These are phyloP conservation scores for Embidobia sp. DNA, from an alignment of 2,888 invertebrate genomes.

Conservation along the genomic window DNA sequence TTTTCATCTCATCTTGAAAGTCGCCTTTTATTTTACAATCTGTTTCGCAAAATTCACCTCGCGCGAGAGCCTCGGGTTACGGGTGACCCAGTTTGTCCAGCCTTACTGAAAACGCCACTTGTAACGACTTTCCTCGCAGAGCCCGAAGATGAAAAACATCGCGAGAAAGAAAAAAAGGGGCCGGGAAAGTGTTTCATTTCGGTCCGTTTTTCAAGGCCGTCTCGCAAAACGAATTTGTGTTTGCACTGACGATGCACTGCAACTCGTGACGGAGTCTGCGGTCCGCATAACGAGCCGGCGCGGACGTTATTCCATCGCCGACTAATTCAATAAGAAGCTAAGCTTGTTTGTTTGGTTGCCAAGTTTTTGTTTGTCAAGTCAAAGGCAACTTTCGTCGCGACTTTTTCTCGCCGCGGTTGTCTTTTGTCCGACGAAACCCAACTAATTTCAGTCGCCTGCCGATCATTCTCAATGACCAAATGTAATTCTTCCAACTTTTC, in stretches of 20 bases:
- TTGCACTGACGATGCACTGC: background rate
- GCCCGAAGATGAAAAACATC: constrained; percentile 16
- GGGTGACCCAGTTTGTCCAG: constrained; percentile 75
- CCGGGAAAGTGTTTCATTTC: constrained; percentile 16
- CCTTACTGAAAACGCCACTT: constrained; percentile 41
- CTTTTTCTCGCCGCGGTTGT: too few species aligned
- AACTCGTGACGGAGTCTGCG: constrained; percentile 18
- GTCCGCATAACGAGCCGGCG: constrained; percentile 11
- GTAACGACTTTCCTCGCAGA: constrained; percentile 33
- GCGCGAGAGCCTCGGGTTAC: constrained; percentile 74
- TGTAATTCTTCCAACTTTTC: too few species aligned
- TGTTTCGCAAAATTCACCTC: constrained; percentile 65
- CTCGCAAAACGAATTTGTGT: constrained; percentile 12
- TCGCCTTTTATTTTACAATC: constrained; percentile 52
- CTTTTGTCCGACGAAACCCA: too few species aligned
- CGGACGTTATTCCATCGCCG: too few species aligned
- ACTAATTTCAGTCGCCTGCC: too few species aligned
- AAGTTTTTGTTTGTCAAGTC: constrained; percentile 22
- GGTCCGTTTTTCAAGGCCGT: constrained; percentile 8
- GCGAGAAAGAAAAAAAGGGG: constrained; percentile 4
- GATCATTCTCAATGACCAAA: too few species aligned
- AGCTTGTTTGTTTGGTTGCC: constrained; percentile 4
- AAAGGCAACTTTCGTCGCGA: constrained; percentile 10
- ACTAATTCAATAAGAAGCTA: constrained; percentile 17
- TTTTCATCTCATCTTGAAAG: constrained; percentile 30